phyloP scores from a whole-genome alignment of 2,113 vertebrate species.

The Istiophorus platypterus region DNA sequence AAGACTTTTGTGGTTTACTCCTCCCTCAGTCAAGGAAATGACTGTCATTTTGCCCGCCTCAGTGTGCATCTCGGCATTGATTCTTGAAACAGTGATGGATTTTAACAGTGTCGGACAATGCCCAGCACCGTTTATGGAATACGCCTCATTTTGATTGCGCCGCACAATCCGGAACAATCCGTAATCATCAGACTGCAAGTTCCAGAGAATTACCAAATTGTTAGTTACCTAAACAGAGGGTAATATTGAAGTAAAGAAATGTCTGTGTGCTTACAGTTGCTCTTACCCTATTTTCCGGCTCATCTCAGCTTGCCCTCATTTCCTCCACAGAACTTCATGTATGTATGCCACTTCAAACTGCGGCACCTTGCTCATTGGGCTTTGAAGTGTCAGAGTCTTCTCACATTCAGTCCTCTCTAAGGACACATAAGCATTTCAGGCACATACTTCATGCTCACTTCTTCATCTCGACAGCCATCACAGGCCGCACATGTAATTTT shows the following conservation, averaged over 20 bases:
- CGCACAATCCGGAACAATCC: constrained; percentile 12
- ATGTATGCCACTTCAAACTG: constrained; percentile 28
- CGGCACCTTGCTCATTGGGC: constrained; percentile 27
- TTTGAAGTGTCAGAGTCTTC: constrained; percentile 68
- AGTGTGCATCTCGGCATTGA: constrained; percentile 26
- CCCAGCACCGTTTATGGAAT: constrained; percentile 22
- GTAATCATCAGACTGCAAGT: constrained; percentile 6
- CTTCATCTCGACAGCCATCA: constrained; percentile 44
- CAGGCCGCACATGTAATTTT: constrained; percentile 85
- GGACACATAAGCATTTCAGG: constrained; percentile 64
- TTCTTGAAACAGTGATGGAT: constrained; percentile 40
- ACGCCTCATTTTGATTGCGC: constrained; percentile 31
- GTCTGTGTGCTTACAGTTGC: constrained; percentile 15
- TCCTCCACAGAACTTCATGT: constrained; percentile 31
- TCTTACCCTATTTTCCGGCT: constrained; percentile 60
- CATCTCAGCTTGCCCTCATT: constrained; percentile 60
- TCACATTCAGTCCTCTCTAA: constrained; percentile 56
- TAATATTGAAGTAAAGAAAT: not conserved
- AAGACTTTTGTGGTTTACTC: constrained; percentile 35
- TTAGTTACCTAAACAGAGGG: constrained; percentile 7
- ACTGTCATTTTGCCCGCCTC: constrained; percentile 32
- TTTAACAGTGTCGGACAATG: constrained; percentile 36
- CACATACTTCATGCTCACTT: constrained; percentile 54
- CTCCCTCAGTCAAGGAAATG: constrained; percentile 48
- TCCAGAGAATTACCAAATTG: constrained; percentile 9